These are phyloP conservation scores for Cotesia congregata DNA, from an alignment of 2,888 invertebrate species.

Conservation along the genomic window DNA sequence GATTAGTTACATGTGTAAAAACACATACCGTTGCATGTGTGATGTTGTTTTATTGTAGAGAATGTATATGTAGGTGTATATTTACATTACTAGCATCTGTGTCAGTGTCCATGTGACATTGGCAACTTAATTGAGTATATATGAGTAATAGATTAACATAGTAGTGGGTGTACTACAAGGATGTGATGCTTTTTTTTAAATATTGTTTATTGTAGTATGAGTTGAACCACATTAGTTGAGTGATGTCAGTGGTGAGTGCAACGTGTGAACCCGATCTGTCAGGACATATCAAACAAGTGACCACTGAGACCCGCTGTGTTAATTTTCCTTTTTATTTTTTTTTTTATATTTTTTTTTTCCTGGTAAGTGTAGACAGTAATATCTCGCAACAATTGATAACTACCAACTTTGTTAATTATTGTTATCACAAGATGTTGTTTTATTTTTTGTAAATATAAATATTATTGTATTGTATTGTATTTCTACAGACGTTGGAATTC, in stretches of 20 bases:
- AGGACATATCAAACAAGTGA: not conserved
- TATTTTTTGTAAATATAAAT: not conserved
- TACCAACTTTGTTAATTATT: not conserved
- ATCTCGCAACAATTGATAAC: not conserved
- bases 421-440: not conserved
- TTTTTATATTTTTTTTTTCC: not conserved
- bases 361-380: not conserved
- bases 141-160: not conserved
- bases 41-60: not conserved
- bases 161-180: not conserved
- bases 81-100: not conserved
- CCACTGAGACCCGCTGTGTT: not conserved
- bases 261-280: not conserved
- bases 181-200: not conserved
- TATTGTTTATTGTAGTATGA: not conserved
- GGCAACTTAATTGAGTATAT: not conserved
- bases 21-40: not conserved
- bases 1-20: not conserved
- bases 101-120: conserved; percentile 1
- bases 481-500: not conserved
- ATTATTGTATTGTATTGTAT: not conserved
- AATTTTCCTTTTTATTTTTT: not conserved
- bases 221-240: not conserved
- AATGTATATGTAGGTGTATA: not conserved
- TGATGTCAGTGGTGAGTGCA: not conserved